Evolutionary conservation across 2,888 invertebrate genomes (phyloP).

Genomic region (Hypolimnas misippus): DNA sequence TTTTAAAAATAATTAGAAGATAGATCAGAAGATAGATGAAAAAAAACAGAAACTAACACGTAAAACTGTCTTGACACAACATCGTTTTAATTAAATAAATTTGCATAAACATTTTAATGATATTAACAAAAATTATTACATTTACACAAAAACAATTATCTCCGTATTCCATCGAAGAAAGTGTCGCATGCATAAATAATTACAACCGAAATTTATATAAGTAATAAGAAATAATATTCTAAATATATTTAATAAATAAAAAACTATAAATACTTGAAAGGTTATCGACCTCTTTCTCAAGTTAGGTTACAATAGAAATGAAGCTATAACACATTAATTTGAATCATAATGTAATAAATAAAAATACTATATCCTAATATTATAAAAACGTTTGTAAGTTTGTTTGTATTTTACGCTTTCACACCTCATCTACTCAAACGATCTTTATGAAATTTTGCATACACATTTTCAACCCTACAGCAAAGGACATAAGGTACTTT

Average conservation of each 20-base stretch:
- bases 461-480: too few species aligned
- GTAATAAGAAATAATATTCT: too few species aligned
- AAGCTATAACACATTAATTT: not conserved
- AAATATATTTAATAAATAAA: not conserved
- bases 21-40: too few species aligned
- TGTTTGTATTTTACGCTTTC: too few species aligned
- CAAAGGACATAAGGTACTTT: too few species aligned
- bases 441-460: too few species aligned
- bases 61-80: too few species aligned
- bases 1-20: too few species aligned
- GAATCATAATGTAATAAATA: conserved; percentile 6
- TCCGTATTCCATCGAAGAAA: not conserved
- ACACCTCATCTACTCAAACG: too few species aligned
- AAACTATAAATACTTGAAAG: not conserved
- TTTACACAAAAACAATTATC: not conserved
- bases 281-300: not conserved
- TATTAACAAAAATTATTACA: not conserved
- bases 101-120: too few species aligned
- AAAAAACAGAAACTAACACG: too few species aligned
- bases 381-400: not conserved
- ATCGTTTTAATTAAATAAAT: not conserved
- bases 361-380: not conserved
- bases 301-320: not conserved
- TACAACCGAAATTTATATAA: not conserved
- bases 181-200: not conserved